Evolutionary conservation across 1,140 invertebrate genomes (phyloP).

Genomic region (Papilio aristodemus): DNA sequence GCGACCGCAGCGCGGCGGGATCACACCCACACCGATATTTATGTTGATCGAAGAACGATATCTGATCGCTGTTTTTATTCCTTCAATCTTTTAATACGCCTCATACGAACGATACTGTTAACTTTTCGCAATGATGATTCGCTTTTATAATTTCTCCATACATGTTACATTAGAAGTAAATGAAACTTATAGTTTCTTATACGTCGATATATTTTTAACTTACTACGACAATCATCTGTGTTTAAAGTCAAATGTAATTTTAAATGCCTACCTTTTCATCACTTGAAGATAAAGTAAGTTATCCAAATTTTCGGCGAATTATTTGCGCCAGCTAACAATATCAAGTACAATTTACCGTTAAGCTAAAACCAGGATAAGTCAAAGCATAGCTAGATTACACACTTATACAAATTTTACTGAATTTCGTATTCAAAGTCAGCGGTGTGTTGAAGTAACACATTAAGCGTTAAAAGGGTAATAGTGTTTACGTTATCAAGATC

Average conservation of each 20-base stretch:
- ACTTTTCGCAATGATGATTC: background rate
- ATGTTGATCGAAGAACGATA: conserved; percentile 56
- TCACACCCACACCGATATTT: conserved; percentile 61
- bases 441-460: background rate
- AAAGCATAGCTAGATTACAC: background rate
- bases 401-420: background rate
- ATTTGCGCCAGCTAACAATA: too few relatives aligned
- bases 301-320: too few relatives aligned
- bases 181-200: too few relatives aligned
- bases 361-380: background rate
- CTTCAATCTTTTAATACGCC: conserved; percentile 37
- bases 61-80: conserved; percentile 36
- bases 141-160: background rate
- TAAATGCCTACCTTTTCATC: too few relatives aligned
- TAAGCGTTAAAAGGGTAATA: conserved; percentile 28
- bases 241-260: too few relatives aligned
- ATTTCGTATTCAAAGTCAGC: background rate
- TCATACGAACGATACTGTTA: conserved; percentile 13
- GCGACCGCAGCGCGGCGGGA: conserved; percentile 47
- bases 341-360: too few relatives aligned
- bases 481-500: conserved; percentile 46
- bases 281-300: too few relatives aligned
- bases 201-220: too few relatives aligned
- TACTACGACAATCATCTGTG: too few relatives aligned
- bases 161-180: background rate